Percentiles rank a stretch among this genome's conserved stretches.
Conservation (phyloP, 1,140 invertebrate genomes). For the Eufriesea mexicana region DNA sequence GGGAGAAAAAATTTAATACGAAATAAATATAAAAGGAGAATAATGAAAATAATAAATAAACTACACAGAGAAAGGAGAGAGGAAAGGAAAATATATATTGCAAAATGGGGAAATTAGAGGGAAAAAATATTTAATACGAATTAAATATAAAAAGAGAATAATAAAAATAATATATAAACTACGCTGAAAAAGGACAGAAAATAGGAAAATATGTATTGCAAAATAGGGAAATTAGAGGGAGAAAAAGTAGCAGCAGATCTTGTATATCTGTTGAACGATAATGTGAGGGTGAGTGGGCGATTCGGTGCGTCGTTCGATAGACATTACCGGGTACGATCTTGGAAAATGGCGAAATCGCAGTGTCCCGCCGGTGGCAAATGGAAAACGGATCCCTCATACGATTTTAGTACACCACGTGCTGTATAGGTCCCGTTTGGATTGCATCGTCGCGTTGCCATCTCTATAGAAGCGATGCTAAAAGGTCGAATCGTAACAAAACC, state of each 20-base stretch:
- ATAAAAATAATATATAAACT: no score
- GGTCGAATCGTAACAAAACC: conserved; percentile 59
- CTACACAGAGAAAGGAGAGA: neutral
- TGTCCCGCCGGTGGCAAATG: conserved; percentile 66
- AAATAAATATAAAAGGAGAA: no score
- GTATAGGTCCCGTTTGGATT: conserved; percentile 49
- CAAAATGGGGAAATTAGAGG: neutral
- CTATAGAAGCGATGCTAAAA: neutral
- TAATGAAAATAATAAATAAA: no score
- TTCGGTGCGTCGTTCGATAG: conserved; percentile 37
- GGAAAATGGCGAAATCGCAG: conserved; percentile 59
- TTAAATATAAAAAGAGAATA: no score
- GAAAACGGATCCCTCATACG: conserved; percentile 75
- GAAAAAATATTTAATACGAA: no score
- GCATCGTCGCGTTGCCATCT: conserved; percentile 50
- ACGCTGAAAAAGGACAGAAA: neutral
- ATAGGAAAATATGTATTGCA: neutral
- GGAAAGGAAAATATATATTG: neutral
- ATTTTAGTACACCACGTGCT: conserved; percentile 74
- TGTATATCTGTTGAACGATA: conserved; percentile 44
- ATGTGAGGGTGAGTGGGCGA: conserved; percentile 23
- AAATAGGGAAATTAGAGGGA: neutral
- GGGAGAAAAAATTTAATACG: no score
- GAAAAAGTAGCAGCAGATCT: neutral
- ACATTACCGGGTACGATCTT: conserved; percentile 41